Base-by-base conservation (phyloP, 2,113 vertebrate genomes). In the Corythornis cristatus region DNA sequence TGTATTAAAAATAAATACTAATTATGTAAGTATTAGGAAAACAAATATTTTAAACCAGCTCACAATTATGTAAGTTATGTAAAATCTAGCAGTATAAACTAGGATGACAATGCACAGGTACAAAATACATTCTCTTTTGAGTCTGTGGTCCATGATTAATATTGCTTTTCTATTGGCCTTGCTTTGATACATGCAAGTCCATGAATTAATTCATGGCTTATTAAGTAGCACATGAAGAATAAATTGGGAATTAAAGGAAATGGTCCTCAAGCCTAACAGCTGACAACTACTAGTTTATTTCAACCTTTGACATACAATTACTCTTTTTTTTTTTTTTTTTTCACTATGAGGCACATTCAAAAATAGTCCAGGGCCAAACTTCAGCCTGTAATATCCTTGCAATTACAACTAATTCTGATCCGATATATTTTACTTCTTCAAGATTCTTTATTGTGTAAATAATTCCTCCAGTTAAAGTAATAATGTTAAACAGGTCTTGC, bases 91-190 rank as follows among this genome's bases (percentile, higher is more conserved):
- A 89, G 65, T 96, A 96, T 89, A 96, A 97, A 96, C 93, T 87
- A 97, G 75, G 83, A 90, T 88, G 94, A 62, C 54, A 97, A 96
- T 93, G 90, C 89, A 97, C 97, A 86, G 90, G 33, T 96, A 95
- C 89, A 97, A 97, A 97, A 96, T 90, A 91, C 11, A 85, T 81
- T 91, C 26, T 85, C n/a, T 77, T 96, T 95, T 11, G 45, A 95
- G 85, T 91, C 65, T 96, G 31, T 94, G 95, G 77, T 97, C 93
- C 65, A 94, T 84, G 86, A 95, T 50, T 89, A 89, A 83, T 98
- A 98, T 98, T 98, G 98, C 98, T 98, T 96, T 92, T 88, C 7
- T 97, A 91, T 89, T 94, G 97, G 93, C 91, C 96, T 97, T 97
- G 96, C 93, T 93, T 94, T 93, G 83, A 94, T 76, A 86, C 86